Percentiles rank a stretch among this genome's conserved stretches.
These are phyloP conservation scores for Bedellia somnulentella DNA, from an alignment of 2,888 invertebrate species.

Conservation along the genomic window DNA sequence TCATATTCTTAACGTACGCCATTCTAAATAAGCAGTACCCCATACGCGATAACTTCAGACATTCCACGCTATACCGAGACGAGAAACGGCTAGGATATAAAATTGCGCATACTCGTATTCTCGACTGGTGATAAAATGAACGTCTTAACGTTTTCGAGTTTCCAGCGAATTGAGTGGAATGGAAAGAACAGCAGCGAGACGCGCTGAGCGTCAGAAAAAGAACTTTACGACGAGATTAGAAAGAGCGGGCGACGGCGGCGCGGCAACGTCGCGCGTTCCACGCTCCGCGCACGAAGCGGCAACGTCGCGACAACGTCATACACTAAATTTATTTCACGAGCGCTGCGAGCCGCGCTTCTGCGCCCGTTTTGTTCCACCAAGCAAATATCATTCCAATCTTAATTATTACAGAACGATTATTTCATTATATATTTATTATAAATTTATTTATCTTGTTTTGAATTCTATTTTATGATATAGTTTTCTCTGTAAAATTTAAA, in stretches of 20 bases:
- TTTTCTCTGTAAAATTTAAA: too few relatives aligned
- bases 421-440: too few relatives aligned
- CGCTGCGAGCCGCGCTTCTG: too few relatives aligned
- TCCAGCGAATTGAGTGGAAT: conserved; percentile 19
- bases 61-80: conserved; percentile 21
- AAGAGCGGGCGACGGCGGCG: conserved; percentile 50
- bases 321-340: conserved; percentile 62
- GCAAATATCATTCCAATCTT: too few relatives aligned
- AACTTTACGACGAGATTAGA: conserved; percentile 63
- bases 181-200: conserved; percentile 43
- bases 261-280: conserved; percentile 59
- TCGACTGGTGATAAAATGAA: conserved; percentile 54
- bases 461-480: too few relatives aligned
- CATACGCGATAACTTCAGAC: conserved; percentile 25
- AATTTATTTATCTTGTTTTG: too few relatives aligned
- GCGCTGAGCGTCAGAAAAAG: conserved; percentile 60
- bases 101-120: conserved; percentile 45
- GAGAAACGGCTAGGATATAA: conserved; percentile 34
- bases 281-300: conserved; percentile 32
- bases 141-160: conserved; percentile 54
- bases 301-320: conserved; percentile 55
- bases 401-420: too few relatives aligned
- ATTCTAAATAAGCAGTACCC: conserved; percentile 46
- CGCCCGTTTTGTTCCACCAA: conserved; percentile 26
- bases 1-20: conserved; percentile 35